These are phyloP conservation scores for Erythrocercus mccallii DNA, from an alignment of 2,113 vertebrate genomes.

Conservation along the genomic window DNA sequence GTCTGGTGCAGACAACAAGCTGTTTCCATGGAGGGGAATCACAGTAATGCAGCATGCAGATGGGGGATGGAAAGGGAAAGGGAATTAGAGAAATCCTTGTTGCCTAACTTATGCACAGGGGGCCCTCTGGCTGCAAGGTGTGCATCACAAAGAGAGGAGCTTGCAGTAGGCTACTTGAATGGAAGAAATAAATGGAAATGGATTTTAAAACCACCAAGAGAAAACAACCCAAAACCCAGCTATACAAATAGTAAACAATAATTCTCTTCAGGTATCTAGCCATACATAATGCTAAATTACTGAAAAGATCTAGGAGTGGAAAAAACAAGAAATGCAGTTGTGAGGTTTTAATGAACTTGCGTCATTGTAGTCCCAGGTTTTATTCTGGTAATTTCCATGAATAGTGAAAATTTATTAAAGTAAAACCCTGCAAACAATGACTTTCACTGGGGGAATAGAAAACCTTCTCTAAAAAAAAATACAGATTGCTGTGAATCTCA, in stretches of 20 bases:
- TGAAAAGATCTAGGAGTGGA: background rate
- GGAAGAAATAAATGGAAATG: background rate
- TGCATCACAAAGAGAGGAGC: background rate
- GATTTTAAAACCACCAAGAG: background rate
- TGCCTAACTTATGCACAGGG: background rate
- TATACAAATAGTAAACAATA: background rate
- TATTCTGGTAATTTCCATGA: background rate
- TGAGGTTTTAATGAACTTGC: background rate
- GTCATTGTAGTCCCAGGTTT: background rate
- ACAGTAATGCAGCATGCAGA: background rate
- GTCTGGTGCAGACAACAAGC: background rate
- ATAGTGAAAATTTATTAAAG: background rate
- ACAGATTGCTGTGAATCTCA: background rate
- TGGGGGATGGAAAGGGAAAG: background rate
- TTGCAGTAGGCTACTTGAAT: background rate
- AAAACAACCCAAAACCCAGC: background rate
- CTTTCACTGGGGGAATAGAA: background rate
- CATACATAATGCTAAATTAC: background rate
- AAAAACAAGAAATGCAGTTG: background rate
- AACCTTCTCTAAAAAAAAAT: background rate
- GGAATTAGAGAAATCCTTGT: background rate
- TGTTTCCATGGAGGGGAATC: background rate
- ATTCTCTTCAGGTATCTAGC: background rate
- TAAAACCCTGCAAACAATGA: background rate
- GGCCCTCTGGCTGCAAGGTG: constrained; percentile 40